Base-by-base conservation (phyloP, 1,140 invertebrate genomes). In the Liolophura sinensis region DNA sequence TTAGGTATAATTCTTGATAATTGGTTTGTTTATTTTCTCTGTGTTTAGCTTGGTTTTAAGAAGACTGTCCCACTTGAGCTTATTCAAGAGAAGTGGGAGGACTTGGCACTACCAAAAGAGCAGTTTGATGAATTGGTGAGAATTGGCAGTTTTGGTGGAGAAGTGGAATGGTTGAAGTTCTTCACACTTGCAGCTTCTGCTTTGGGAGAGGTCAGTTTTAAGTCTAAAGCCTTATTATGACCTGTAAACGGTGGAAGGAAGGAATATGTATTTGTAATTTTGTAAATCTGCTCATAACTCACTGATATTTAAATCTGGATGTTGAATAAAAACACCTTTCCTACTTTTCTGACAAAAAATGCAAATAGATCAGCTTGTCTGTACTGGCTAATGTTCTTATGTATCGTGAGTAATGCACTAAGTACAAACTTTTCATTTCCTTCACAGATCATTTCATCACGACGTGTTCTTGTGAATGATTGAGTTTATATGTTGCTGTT, bases 131-230 rank as follows among this genome's bases (percentile, higher is more conserved):
- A 89, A 56, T 84, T 92, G 22, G 76, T 91, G 15, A 87, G 88
- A 67, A 85, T 91, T 14, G 90, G 89, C 9, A 87, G 87, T 56
- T 89, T 91, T 69, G 75, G 79, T 16, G 67, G 76, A 51, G 75
- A 78, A 0, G 86, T 90, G 31, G 87, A 89, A 5, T 89, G 89
- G 84, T 78, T 88, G 50, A 87, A 88, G 72, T 91, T 92, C 76
- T 82, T 92, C n/a, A 88, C 88, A 1, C 82, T 92, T 0, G 89
- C 89, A 73, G 88, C 87, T 15, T 90, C 89, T 22, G 81, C 88
- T 55, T 73, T 92, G 74, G 89, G 89, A 76, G 78, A 85, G 76
- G 81, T 83, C 75, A 73, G 60, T 73, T 20, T 25, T 31, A 49
- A 68, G 5, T 6, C 18, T 40, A 40, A 40, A 5, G 31, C 31